Conservation (phyloP, 1,140 invertebrate species). For the Diachasmimorpha longicaudata region DNA sequence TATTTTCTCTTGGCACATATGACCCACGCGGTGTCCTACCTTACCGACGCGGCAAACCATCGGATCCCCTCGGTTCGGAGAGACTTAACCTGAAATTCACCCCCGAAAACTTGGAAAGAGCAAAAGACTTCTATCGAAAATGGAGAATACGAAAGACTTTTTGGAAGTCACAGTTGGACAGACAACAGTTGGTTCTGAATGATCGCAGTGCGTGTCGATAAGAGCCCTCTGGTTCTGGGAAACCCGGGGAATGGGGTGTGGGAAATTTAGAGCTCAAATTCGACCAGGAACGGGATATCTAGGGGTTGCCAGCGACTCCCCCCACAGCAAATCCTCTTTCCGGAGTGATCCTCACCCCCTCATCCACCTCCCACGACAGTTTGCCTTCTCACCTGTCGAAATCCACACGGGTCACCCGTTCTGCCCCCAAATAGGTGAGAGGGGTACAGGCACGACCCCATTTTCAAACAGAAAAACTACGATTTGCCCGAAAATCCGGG, state of each 20-base stretch:
- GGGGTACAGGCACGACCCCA: constrained; percentile 35
- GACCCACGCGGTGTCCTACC: background rate
- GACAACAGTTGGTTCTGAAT: background rate
- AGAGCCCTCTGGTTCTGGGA: background rate
- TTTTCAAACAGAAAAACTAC: constrained; percentile 49
- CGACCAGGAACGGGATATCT: background rate
- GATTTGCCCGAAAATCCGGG: constrained; percentile 56
- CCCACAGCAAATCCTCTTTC: background rate
- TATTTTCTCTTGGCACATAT: background rate
- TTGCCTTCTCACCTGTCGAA: background rate
- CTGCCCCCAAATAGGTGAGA: background rate
- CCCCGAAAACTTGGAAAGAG: background rate
- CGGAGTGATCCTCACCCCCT: background rate
- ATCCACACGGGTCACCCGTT: background rate
- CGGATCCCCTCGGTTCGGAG: background rate
- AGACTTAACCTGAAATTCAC: background rate
- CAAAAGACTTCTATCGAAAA: background rate
- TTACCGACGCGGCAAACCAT: background rate
- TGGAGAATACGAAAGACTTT: background rate
- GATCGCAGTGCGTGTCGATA: background rate
- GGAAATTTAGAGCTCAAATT: background rate
- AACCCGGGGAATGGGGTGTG: background rate
- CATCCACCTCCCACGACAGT: background rate
- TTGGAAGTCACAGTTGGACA: background rate
- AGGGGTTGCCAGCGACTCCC: background rate